Evolutionary conservation across 2,113 vertebrate genomes (phyloP), one percentile per base, ranked within the genome.

Genomic region (Nothobranchius furzeri): DNA sequence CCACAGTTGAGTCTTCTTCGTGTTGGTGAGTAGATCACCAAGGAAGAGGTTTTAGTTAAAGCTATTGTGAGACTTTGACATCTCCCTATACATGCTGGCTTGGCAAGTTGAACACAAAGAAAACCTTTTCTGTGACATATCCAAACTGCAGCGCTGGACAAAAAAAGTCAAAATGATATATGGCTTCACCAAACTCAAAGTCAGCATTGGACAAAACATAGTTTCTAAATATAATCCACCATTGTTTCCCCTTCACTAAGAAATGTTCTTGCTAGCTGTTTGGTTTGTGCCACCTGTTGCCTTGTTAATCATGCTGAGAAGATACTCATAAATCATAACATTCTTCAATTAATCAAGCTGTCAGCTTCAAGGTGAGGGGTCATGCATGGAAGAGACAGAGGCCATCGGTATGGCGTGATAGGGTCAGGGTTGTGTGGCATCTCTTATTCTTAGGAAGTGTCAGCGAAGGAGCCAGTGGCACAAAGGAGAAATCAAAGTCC

Each of bases 241-340:
- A 91, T 93, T 93, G 92, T 94, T 84, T 86, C 42, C 57, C 57
- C 51, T 64, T 66, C 73, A 82, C 89, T 92, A 92, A 94, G 92
- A 93, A 94, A 92, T 95, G 93, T 94, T 94, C 93, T 90, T 93
- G 95, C 92, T 95, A 85, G 89, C 91, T 90, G 92, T 90, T 92
- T 94, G 93, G 93, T 94, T 66, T 94, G 92, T 89, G 91, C 96
- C 97, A 99, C 96, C 97, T 99, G 98, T 99, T 98, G 96, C 94
- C 95, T 95, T 92, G 93, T 97, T 98, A 96, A 97, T 98, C 97
- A 95, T 92, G 92, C 94, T 92, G 93, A 95, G 94, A 90, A 97
- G 95, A 95, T 97, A 97, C 94, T 98, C 96, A 98, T 98, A 98
- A 99, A 99, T 99, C 97, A 98, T 99, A 98, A 98, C 95, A 93